Base-by-base conservation (phyloP, 2,797 vertebrate species). In the Phataginus tricuspis region DNA sequence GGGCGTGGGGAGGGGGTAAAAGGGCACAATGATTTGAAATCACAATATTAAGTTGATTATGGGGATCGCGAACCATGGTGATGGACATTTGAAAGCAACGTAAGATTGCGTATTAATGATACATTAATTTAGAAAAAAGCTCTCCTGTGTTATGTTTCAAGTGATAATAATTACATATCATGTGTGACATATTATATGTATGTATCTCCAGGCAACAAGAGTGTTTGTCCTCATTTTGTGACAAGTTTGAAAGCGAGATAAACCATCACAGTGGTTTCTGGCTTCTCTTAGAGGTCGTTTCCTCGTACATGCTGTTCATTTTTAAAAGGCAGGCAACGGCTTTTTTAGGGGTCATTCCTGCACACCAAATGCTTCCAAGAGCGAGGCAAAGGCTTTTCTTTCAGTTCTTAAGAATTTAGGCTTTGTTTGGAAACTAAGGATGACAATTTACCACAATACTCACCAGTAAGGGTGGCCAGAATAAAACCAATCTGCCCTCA, bases 301-400 rank as follows among this genome's bases (percentile, higher is more conserved):
- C 21, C 37, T 71, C 23, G 49, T 51, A 77, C 10, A 8, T 78
- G 57, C 49, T 85, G 16, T 61, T 71, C 34, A 86, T 39, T 5
- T 39, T 39, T 39, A 80, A 90, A 93, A 75, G 49, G 55, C 59
- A 84, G 82, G 49, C 45, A 45, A 3, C 27, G 61, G 10, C 55
- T 69, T 27, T 87, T 66, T 51, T 19, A 82, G 14, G 2, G 45
- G 37, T 68, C 75, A 68, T 75, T 72, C 14, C 31, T 82, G 13
- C 15, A 89, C 34, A 25, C 8, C 31, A 69, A 23, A 29, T 83
- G n/a, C 31, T 93, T 90, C 59, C 18, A 55, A 66, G 86, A 92
- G 23, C 37, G 68, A 92, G 23, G 75, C n/a, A 91, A 69, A 92
- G 69, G 9, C 6, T 84, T 92, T 95, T 93, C 51, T 77, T 95